Base-by-base conservation (phyloP, 2,797 vertebrate genomes). In the Syngnathus acus region DNA sequence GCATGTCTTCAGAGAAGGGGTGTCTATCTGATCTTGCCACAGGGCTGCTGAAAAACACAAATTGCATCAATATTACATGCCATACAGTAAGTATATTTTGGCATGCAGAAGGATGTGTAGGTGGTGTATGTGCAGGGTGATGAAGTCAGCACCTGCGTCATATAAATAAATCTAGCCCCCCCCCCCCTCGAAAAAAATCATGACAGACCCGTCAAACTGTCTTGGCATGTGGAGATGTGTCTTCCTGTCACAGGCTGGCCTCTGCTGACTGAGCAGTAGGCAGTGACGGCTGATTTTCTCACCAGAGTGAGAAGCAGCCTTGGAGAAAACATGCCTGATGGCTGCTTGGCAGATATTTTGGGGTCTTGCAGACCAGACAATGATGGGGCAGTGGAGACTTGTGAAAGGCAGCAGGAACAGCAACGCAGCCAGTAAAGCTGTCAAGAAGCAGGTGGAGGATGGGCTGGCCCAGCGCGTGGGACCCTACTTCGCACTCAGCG, bases 1-100 rank as follows among this genome's bases (percentile, higher is more conserved):
- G 78, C 92, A 93, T 60, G 90, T 89, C 85, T 93, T 93, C 76
- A 92, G 79, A 77, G 85, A 51, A 2, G 89, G 80, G 47, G 89
- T 60, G 45, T 93, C 92, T 71, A 92, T 92, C 76, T 91, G 91
- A 38, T 92, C 92, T 43, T 84, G 81, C 92, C 92, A 92, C 78
- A 93, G 87, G 26, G 81, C 90, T 90, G 72, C 21, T 76, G 58
- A 23, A 75, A 87, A 9, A 84, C 60, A 81, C n/a, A 82, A 39
- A 1, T n/a, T 14, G 76, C 16, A 62, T 6, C 26, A 79, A 66
- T n/a, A 65, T 48, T 1, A 50, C 53, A 65, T 81, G 14, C 81
- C 23, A 8, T 17, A 9, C 13, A 17, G 4, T 45, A 51, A 66
- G 11, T 57, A 51, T 64, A 64, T 21, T 61, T n/a, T 60, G 62